Percentiles rank a stretch among this genome's conserved stretches.
Conservation (phyloP, 2,888 invertebrate species). For the Phortica okadai region DNA sequence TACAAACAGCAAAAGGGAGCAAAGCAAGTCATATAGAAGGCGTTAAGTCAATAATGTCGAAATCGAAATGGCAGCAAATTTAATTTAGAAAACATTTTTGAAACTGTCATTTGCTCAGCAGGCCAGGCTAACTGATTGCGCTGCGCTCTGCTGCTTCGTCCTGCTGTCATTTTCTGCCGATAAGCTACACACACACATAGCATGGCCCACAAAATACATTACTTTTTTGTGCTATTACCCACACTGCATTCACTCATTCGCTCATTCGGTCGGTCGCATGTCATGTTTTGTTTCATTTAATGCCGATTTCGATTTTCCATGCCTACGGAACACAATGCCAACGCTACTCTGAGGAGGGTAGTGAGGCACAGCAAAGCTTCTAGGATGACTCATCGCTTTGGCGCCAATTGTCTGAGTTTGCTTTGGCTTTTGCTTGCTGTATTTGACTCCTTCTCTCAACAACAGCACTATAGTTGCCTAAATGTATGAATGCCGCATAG, state of each 20-base stretch:
- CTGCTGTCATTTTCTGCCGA: too few species aligned
- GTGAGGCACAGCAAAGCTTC: not conserved
- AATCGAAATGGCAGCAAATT: too few species aligned
- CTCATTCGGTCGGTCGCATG: not conserved
- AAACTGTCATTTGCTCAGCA: too few species aligned
- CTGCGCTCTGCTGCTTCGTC: too few species aligned
- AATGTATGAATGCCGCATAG: slow-evolving; percentile 4
- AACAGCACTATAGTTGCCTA: not conserved
- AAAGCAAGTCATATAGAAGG: too few species aligned
- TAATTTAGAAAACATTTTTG: too few species aligned
- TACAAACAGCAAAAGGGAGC: too few species aligned
- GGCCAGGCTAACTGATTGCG: too few species aligned
- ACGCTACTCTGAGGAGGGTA: not conserved
- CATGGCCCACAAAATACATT: too few species aligned
- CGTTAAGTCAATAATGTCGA: too few species aligned
- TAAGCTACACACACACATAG: too few species aligned
- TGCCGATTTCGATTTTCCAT: slow-evolving; percentile 1
- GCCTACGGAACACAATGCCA: slow-evolving; percentile 5
- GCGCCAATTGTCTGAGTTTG: slow-evolving; percentile 18
- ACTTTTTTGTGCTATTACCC: not conserved
- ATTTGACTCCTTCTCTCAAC: not conserved
- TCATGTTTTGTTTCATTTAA: slow-evolving; percentile 16
- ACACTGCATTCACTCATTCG: slow-evolving; percentile 6
- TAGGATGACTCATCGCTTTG: slow-evolving; percentile 20
- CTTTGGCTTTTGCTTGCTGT: not conserved